Percentiles rank a stretch among this genome's conserved stretches.
These are phyloP conservation scores for Acromyrmex charruanus DNA, from an alignment of 1,140 invertebrate genomes.

Conservation along the genomic window DNA sequence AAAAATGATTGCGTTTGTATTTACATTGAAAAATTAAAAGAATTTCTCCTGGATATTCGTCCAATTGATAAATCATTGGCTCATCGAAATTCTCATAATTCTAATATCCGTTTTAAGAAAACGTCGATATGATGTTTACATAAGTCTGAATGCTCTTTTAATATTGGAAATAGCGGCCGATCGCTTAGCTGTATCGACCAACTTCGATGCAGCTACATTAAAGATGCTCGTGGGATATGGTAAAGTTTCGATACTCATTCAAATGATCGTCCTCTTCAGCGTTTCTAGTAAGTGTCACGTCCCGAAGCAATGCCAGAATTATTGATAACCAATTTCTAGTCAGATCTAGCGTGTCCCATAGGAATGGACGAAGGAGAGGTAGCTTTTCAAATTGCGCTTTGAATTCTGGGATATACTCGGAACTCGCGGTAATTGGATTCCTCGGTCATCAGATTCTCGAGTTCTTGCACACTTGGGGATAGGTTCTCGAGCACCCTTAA, in stretches of 20 bases:
- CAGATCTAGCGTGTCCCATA: conserved; percentile 39
- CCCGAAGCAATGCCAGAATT: conserved; percentile 56
- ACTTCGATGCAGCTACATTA: conserved; percentile 41
- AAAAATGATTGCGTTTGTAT: background rate
- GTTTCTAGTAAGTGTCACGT: conserved; percentile 62
- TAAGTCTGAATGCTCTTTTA: conserved; percentile 25
- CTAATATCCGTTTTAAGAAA: background rate
- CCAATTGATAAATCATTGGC: background rate
- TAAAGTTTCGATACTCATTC: conserved; percentile 48
- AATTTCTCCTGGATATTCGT: no score
- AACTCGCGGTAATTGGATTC: conserved; percentile 55
- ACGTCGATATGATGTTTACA: background rate
- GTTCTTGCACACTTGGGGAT: conserved; percentile 32
- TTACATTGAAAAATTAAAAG: background rate
- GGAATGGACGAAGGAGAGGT: conserved; percentile 12
- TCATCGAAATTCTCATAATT: background rate
- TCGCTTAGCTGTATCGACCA: conserved; percentile 14
- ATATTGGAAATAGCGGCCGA: conserved; percentile 38
- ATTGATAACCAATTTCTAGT: conserved; percentile 62
- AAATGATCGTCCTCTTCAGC: conserved; percentile 49
- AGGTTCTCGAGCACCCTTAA: background rate
- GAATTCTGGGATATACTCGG: conserved; percentile 48
- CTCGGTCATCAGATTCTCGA: conserved; percentile 44
- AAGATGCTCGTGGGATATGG: conserved; percentile 54
- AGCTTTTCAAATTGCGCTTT: conserved; percentile 64